Percentiles rank a stretch among this genome's conserved stretches.
Evolutionary conservation across 1,140 invertebrate genomes (phyloP).

Genomic region (Drosophila serrata): DNA sequence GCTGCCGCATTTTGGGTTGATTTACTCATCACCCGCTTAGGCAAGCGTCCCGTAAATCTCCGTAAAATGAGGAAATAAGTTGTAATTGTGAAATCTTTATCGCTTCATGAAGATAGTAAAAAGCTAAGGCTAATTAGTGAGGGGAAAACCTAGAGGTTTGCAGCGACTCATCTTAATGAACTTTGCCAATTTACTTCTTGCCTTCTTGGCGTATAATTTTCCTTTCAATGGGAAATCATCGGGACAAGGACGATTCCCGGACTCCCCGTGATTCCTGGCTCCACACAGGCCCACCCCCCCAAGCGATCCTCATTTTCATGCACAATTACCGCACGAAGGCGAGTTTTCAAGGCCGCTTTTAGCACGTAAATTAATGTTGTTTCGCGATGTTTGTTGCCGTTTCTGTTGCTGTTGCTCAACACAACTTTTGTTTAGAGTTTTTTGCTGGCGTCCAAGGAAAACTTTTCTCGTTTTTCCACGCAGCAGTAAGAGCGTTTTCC

Average conservation of each 20-base stretch:
- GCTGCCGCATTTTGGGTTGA: slow-evolving; percentile 28
- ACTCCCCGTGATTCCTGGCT: neutral
- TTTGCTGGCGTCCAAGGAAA: slow-evolving; percentile 28
- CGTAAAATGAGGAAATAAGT: slow-evolving; percentile 45
- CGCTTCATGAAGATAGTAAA: slow-evolving; percentile 22
- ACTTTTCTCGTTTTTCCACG: slow-evolving; percentile 43
- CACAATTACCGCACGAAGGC: slow-evolving; percentile 46
- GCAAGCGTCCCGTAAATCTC: slow-evolving; percentile 36
- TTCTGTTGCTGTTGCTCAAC: slow-evolving; percentile 33
- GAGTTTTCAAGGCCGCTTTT: slow-evolving; percentile 59
- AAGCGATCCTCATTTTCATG: slow-evolving; percentile 43
- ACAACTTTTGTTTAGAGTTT: slow-evolving; percentile 51
- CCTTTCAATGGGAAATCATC: slow-evolving; percentile 31
- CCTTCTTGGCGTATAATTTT: slow-evolving; percentile 9
- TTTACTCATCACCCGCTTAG: slow-evolving; percentile 44
- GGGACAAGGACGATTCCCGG: slow-evolving; percentile 8
- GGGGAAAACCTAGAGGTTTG: slow-evolving; percentile 15
- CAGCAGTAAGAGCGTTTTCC: slow-evolving; percentile 10
- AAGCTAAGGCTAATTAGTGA: slow-evolving; percentile 38
- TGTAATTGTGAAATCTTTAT: slow-evolving; percentile 53
- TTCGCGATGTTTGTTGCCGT: slow-evolving; percentile 34
- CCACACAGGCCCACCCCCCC: neutral
- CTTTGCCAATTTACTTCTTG: slow-evolving; percentile 39
- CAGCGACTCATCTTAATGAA: slow-evolving; percentile 39
- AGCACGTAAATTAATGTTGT: slow-evolving; percentile 72